These are phyloP conservation scores for Arion vulgaris DNA, from an alignment of 1,140 invertebrate genomes.

Conservation along the genomic window DNA sequence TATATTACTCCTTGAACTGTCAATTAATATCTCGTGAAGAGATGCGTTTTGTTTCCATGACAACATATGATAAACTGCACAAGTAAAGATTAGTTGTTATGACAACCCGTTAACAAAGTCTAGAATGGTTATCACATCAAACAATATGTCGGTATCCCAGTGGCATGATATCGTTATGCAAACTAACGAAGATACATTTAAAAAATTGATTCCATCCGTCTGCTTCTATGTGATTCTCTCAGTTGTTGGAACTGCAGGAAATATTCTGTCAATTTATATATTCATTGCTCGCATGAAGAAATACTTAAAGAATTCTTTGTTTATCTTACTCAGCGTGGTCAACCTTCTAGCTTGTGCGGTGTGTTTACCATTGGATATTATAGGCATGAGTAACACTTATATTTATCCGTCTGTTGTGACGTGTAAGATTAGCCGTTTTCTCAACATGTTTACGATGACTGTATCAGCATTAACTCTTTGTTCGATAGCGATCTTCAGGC, in stretches of 20 bases:
- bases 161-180: not conserved
- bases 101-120: no score
- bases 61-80: no score
- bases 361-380: not conserved
- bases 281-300: not conserved
- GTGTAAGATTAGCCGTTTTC: slow-evolving; percentile 6
- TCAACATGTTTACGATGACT: not conserved
- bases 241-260: not conserved
- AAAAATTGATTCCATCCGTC: not conserved
- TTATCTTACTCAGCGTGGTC: not conserved
- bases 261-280: not conserved
- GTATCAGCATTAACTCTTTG: not conserved
- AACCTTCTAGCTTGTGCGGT: not conserved
- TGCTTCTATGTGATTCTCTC: not conserved
- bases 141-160: no score
- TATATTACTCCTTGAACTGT: no score
- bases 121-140: no score
- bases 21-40: no score
- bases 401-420: not conserved
- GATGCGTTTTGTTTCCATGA: no score
- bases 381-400: not conserved
- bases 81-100: no score
- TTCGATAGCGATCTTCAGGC: not conserved
- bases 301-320: not conserved
- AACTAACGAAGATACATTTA: not conserved